Base-by-base conservation (phyloP, 2,888 invertebrate genomes). In the Nymphalis c-album region DNA sequence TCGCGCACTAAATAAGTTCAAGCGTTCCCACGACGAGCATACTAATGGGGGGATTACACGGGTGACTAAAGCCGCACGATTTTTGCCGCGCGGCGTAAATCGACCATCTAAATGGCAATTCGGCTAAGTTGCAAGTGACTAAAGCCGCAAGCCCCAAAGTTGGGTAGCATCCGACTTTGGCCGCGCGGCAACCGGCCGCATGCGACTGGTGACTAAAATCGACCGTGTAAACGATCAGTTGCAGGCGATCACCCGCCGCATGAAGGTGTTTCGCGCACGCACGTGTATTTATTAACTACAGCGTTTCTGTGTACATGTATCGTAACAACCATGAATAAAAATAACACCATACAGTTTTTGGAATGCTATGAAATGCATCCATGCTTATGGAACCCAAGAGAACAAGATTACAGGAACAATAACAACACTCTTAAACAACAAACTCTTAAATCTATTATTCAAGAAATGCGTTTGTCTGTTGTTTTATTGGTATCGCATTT, bases 111-210 rank as follows among this genome's bases (percentile, higher is more conserved):
- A 51, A 51, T 51, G 51, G 51, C 22, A 22, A 51, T 51, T 51
- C 50, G 50, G 50, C 50, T 51, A 51, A 51, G 7, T 51, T 20
- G 50, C 50, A 59, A 59, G 59, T 46, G 45, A 59, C 45, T 45
- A 35, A 59, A 45, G 59, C 59, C 59, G 77, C 79, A 77, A 79
- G 78, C 75, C 76, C 75, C 78, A 77, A 80, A 79, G 79, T 80
- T 77, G 75, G 75, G 76, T 78, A 79, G 78, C 77, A 77, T 78
- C 77, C 77, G 78, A 80, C 76, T 78, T 78, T 76, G 72, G 74
- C 77, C 77, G 77, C 78, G 77, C 77, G 78, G 76, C 78, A 7
- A 78, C 76, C 75, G 77, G 77, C 78, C 76, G 77, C 76, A 79
- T 78, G 77, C 75, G 75, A 60, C 78, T 75, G 77, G 76, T 76